phyloP scores from a whole-genome alignment of 2,797 vertebrate species.

The Hyperoplus lanceolatus region DNA sequence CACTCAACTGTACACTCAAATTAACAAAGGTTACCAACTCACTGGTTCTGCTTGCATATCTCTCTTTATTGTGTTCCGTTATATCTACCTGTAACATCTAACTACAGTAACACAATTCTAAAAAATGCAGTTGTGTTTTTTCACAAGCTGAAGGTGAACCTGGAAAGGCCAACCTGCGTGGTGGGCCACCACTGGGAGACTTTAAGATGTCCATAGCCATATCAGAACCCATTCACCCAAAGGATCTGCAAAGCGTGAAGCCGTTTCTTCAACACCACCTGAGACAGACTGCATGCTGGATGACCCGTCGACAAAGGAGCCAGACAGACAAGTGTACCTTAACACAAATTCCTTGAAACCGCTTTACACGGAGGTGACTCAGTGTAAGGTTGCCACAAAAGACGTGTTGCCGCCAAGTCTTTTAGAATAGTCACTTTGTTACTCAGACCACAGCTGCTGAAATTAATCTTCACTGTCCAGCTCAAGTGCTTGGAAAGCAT shows the following conservation, averaged over 20 bases:
- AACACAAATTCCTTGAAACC: constrained; percentile 29
- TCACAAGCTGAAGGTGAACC: not conserved
- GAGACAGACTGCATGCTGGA: constrained; percentile 35
- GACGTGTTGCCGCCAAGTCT: constrained; percentile 13
- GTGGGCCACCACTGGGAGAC: constrained; percentile 31
- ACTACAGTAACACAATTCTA: too few species aligned
- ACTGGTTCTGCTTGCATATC: not conserved
- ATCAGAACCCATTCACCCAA: constrained; percentile 26
- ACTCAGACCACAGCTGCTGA: constrained; percentile 58
- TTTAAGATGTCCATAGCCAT: constrained; percentile 17
- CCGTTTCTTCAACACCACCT: constrained; percentile 7
- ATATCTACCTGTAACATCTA: too few species aligned
- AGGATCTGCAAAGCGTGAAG: constrained; percentile 25
- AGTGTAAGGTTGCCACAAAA: constrained; percentile 9
- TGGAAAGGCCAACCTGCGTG: not conserved
- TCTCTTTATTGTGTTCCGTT: not conserved
- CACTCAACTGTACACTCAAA: not conserved
- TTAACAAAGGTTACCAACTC: constrained; percentile 2
- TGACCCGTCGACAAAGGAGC: constrained; percentile 43
- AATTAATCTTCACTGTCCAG: constrained; percentile 24
- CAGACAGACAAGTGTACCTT: constrained; percentile 51
- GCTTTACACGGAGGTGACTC: constrained; percentile 47
- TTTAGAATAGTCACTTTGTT: constrained; percentile 18
- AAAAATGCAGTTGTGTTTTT: not conserved
- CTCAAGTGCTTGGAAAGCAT: constrained; percentile 12